Percentiles rank a stretch among this genome's conserved stretches.
These are phyloP conservation scores for Takifugu bimaculatus DNA, from an alignment of 2,113 vertebrate genomes.

Conservation along the genomic window DNA sequence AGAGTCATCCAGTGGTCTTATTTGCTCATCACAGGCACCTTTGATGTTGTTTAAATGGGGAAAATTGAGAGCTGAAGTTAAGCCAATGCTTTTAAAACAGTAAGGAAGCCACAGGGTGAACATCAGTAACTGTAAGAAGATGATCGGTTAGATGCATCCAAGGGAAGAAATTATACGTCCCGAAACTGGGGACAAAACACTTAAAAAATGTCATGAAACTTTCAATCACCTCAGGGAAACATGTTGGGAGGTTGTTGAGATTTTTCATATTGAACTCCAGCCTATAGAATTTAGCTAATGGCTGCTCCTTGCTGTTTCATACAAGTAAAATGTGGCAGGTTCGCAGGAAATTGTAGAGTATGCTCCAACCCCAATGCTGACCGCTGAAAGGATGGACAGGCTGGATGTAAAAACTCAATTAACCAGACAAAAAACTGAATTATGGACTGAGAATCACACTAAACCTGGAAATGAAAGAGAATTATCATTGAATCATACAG, in stretches of 20 bases:
- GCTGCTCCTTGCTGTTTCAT: not conserved
- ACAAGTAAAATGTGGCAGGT: not conserved
- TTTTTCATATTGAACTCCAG: conserved; percentile 10
- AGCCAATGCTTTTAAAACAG: conserved; percentile 34
- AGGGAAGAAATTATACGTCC: conserved; percentile 39
- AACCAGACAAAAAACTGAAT: not conserved
- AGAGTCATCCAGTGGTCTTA: conserved; percentile 38
- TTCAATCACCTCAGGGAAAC: conserved; percentile 30
- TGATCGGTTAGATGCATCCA: conserved; percentile 45
- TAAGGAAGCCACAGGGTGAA: conserved; percentile 37
- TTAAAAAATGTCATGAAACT: conserved; percentile 42
- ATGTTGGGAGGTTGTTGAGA: conserved; percentile 12
- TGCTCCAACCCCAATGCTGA: not conserved
- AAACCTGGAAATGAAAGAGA: not conserved
- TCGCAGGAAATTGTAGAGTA: not conserved
- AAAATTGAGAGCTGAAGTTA: conserved; percentile 18
- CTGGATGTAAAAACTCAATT: too few relatives aligned
- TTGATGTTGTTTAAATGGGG: conserved; percentile 41
- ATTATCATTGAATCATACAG: too few relatives aligned
- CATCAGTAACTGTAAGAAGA: conserved; percentile 28
- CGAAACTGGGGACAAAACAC: conserved; percentile 16
- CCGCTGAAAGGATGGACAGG: not conserved
- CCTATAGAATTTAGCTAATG: conserved; percentile 18
- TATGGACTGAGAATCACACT: not conserved
- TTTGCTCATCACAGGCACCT: conserved; percentile 38